A percentile compares a stretch with the other conserved stretches of the same genome.
Evolutionary conservation across 2,113 vertebrate genomes (phyloP).

Genomic region (Cranoglanis bouderius): DNA sequence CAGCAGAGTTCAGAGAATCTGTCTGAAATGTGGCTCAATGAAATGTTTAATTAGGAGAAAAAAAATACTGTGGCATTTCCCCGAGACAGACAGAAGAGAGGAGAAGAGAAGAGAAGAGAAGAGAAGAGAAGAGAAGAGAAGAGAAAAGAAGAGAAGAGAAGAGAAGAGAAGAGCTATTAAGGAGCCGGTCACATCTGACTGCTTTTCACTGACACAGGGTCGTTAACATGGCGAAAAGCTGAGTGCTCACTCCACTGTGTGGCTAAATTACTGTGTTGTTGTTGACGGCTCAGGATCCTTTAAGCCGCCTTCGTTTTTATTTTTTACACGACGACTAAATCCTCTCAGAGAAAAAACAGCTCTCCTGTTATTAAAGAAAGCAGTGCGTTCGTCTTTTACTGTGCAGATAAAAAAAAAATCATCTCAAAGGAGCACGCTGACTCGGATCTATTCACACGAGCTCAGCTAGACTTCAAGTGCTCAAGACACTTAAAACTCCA

Average conservation of each 20-base stretch:
- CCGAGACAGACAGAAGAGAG: neutral
- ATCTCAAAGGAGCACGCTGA: neutral
- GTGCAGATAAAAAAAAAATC: neutral
- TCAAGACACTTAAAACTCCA: neutral
- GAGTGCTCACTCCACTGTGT: constrained; percentile 31
- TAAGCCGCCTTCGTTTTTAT: neutral
- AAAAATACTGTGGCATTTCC: neutral
- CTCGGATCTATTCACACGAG: neutral
- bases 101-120: neutral
- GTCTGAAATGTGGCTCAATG: constrained; percentile 6
- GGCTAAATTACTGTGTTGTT: constrained; percentile 44
- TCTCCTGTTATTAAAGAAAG: neutral
- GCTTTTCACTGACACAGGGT: constrained; percentile 60
- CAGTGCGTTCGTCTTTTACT: neutral
- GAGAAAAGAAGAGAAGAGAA: constrained; percentile 26
- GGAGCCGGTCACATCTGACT: constrained; percentile 65
- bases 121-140: neutral
- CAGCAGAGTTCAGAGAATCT: neutral
- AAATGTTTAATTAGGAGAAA: constrained; percentile 42
- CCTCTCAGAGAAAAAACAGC: constrained; percentile 8
- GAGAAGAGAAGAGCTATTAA: constrained; percentile 59
- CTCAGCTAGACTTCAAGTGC: neutral
- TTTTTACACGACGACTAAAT: constrained; percentile 20
- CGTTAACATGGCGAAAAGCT: constrained; percentile 50
- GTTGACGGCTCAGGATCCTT: constrained; percentile 30